These are phyloP conservation scores for Rhopilema esculentum DNA, from an alignment of 30 jellyfish, hydroid and myxozoan genomes.

Conservation along the genomic window DNA sequence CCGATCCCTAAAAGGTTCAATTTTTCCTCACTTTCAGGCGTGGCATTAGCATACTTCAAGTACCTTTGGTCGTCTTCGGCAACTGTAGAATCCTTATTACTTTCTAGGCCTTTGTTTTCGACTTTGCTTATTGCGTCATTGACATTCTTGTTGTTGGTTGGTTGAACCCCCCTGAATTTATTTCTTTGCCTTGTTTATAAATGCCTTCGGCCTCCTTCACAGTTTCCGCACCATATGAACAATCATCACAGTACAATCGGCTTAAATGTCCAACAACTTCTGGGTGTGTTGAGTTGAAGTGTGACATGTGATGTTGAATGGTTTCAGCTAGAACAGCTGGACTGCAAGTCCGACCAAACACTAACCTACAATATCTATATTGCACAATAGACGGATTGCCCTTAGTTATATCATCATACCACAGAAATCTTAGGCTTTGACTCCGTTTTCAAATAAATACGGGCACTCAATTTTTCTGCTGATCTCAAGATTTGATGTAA, in stretches of 20 bases:
- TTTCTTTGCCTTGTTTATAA: constrained; percentile 22
- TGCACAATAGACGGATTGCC: constrained; percentile 40
- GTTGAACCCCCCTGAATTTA: constrained; percentile 31
- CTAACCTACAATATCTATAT: constrained; percentile 23
- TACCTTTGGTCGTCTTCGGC: constrained; percentile 5
- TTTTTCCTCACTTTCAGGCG: not conserved
- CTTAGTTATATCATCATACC: constrained; percentile 14
- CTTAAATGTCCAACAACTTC: not conserved
- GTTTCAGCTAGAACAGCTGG: constrained; percentile 25
- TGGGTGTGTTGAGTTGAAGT: not conserved
- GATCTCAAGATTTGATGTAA: constrained; percentile 1
- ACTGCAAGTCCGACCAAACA: constrained; percentile 42
- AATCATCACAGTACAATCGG: constrained; percentile 22
- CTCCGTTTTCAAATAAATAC: too few species aligned
- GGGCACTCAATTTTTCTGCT: too few species aligned
- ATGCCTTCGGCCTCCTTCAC: constrained; percentile 7
- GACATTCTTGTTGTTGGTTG: not conserved
- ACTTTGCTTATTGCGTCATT: not conserved
- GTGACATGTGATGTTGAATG: constrained; percentile 26
- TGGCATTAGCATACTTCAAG: not conserved
- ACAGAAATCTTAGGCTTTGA: not conserved
- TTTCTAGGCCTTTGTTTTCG: constrained; percentile 27
- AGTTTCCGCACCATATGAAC: constrained; percentile 6
- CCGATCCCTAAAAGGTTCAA: too few species aligned
- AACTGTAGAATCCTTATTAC: not conserved